Evolutionary conservation across 2,113 vertebrate genomes (phyloP).

Genomic region (Carollia perspicillata): DNA sequence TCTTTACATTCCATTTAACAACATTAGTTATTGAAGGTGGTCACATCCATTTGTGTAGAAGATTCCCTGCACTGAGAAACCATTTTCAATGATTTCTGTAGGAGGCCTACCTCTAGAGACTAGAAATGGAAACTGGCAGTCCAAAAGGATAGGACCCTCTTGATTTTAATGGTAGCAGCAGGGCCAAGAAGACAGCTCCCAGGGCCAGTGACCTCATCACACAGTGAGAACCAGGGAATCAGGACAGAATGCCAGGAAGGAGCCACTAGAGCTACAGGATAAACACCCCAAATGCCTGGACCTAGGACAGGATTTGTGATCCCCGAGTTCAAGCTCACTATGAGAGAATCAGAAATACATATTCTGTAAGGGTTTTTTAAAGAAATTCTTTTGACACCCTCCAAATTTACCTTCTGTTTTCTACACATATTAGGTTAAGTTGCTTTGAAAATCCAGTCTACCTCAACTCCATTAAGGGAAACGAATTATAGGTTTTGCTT

Average conservation of each 20-base stretch:
- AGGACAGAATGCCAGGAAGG: not conserved
- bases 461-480: not conserved
- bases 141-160: not conserved
- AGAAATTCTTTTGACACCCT: not conserved
- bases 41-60: not conserved
- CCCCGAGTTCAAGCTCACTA: not conserved
- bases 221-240: not conserved
- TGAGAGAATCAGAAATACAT: not conserved
- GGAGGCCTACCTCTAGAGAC: not conserved
- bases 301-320: not conserved
- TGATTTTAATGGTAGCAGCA: not conserved
- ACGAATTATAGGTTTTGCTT: not conserved
- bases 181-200: not conserved
- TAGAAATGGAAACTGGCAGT: not conserved
- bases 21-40: not conserved
- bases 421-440: not conserved
- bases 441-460: not conserved
- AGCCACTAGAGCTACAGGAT: not conserved
- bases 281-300: not conserved
- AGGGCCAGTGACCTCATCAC: not conserved
- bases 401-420: not conserved
- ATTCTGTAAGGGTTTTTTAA: not conserved
- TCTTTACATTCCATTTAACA: not conserved
- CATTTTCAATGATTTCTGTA: not conserved
- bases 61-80: not conserved